Conservation (phyloP, 2,113 vertebrate genomes). For the Cyanocitta stelleri region DNA sequence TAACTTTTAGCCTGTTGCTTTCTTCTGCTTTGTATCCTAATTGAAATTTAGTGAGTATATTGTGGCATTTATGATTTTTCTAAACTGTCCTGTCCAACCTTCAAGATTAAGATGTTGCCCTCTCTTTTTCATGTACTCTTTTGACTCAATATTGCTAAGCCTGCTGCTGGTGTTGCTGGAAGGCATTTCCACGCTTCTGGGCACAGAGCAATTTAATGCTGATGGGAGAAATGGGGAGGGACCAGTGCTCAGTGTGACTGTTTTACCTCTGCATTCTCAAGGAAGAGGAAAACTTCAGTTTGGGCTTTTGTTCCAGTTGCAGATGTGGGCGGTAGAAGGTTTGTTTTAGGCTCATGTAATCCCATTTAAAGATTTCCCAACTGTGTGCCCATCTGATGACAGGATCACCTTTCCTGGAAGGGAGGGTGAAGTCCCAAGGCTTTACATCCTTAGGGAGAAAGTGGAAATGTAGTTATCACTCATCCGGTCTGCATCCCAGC, state of each 20-base stretch:
- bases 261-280: neutral
- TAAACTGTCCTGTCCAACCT: neutral
- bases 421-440: neutral
- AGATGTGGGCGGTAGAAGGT: neutral
- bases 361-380: neutral
- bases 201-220: neutral
- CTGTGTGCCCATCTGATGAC: neutral
- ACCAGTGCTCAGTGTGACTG: fast-evolving
- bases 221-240: neutral
- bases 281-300: neutral
- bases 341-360: neutral
- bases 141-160: neutral
- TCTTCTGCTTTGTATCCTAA: neutral
- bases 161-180: neutral
- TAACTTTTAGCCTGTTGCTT: neutral
- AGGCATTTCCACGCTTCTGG: neutral
- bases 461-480: neutral
- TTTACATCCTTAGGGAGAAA: neutral
- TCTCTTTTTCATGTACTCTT: neutral
- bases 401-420: neutral
- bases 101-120: neutral
- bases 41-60: neutral
- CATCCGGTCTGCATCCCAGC: neutral
- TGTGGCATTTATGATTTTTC: neutral
- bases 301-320: neutral